Base-by-base conservation (phyloP, 2,113 vertebrate genomes). In the Thamnophis sirtalis region DNA sequence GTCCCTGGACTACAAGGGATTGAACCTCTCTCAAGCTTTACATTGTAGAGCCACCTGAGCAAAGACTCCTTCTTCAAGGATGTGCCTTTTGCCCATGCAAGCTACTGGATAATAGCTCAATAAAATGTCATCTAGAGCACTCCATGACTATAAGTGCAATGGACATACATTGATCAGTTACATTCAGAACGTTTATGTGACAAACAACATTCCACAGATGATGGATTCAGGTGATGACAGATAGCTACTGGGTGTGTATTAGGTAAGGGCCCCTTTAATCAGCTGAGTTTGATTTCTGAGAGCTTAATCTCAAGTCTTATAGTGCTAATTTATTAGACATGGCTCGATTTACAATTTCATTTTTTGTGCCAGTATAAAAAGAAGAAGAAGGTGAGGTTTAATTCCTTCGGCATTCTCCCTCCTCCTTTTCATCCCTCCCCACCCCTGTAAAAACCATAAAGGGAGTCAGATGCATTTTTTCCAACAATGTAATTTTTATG, bases 401-500 rank as follows among this genome's bases (percentile, higher is more conserved):
- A 96, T 95, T 97, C 96, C 95, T 96, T 92, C 93, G 95, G 95
- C 94, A 92, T 96, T 95, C 96, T 95, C 95, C 93, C 26, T n/a
- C 51, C 43, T 5, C 8, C 38, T 54, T 33, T 17, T 54, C 53
- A 56, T 3, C n/a, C 38, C 51, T 91, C 92, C 86, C 85, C 94
- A 97, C 97, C 92, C 93, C 91, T 90, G 94, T 98, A 84, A 98
- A 98, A 98, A 96, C 97, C 97, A 96, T 90, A 97, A 96, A 56
- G 24, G 88, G 94, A 91, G 91, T 95, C 93, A 92, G 92, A 84
- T 55, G 94, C 94, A 96, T 95, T 96, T 96, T 93, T 96, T 96
- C 85, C 54, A 96, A 88, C 92, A 86, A 92, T 96, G 93, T 94
- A 89, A 95, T 97, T 96, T 96, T 94, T 60, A 49, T 87, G 92